Conservation (phyloP, 2,113 vertebrate species). For the Struthidea cinerea region DNA sequence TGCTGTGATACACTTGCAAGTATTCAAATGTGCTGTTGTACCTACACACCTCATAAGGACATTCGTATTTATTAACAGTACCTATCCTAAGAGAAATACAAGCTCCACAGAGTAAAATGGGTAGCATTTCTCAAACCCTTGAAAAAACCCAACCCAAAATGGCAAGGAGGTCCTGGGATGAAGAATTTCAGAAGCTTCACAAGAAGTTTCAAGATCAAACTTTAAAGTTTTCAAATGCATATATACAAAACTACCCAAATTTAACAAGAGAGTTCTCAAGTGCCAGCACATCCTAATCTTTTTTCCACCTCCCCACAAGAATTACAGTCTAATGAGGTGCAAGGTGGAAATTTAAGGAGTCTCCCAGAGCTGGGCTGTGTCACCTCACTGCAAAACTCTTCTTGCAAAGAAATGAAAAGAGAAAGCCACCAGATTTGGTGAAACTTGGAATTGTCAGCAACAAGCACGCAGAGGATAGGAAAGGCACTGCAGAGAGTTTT, state of each 20-base stretch:
- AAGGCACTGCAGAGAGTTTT: constrained; percentile 52
- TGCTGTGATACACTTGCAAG: background rate
- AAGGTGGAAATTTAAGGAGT: background rate
- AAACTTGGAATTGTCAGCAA: constrained; percentile 24
- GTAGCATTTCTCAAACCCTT: background rate
- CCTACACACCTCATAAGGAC: background rate
- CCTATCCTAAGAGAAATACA: background rate
- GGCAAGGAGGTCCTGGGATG: background rate
- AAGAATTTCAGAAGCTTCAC: background rate
- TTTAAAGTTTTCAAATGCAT: background rate
- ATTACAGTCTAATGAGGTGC: background rate
- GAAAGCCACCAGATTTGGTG: background rate
- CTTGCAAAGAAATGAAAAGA: background rate
- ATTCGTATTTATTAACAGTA: background rate
- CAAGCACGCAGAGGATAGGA: background rate
- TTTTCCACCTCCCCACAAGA: background rate
- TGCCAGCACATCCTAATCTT: background rate
- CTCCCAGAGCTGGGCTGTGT: background rate
- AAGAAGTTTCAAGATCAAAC: background rate
- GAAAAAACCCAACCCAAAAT: background rate
- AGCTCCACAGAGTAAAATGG: background rate
- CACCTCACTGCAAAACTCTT: background rate
- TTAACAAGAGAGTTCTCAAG: background rate
- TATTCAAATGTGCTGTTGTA: background rate
- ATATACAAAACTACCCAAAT: background rate